A percentile compares a stretch with the other conserved stretches of the same genome.
Conservation (phyloP, 1,140 invertebrate species). For the Ceratosolen fusciceps region DNA sequence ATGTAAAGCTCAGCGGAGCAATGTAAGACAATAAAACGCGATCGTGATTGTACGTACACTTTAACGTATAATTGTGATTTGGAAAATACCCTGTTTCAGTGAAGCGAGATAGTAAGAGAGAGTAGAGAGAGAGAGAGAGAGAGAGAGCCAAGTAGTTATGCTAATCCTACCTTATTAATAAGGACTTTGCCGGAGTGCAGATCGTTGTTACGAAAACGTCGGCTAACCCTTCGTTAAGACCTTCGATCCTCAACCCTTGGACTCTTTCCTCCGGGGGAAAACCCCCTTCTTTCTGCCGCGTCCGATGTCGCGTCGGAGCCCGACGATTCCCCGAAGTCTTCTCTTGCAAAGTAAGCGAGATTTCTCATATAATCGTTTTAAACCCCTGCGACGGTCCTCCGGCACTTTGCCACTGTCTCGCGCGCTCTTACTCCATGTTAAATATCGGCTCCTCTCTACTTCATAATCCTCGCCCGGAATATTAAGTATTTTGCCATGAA, state of each 20-base stretch:
- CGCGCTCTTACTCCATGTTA: constrained; percentile 10
- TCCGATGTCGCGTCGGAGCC: constrained; percentile 37
- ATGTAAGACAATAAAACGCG: constrained; percentile 29
- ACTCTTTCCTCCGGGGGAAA: constrained; percentile 3
- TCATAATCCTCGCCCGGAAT: constrained; percentile 27
- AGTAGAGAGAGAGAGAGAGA: constrained; percentile 28
- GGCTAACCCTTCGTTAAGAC: constrained; percentile 61
- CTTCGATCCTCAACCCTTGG: constrained; percentile 52
- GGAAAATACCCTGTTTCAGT: neutral
- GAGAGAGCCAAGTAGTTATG: constrained; percentile 58
- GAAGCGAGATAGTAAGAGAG: neutral
- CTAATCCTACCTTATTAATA: constrained; percentile 66
- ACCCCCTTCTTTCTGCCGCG: constrained; percentile 13
- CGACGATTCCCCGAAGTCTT: constrained; percentile 46
- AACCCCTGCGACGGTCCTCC: constrained; percentile 45
- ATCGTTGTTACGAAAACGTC: constrained; percentile 58
- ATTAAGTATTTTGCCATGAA: constrained; percentile 27
- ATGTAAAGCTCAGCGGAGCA: constrained; percentile 30
- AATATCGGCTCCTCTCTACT: constrained; percentile 29
- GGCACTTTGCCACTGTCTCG: constrained; percentile 44
- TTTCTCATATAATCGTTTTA: constrained; percentile 65
- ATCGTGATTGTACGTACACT: neutral
- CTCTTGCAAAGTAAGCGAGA: constrained; percentile 56
- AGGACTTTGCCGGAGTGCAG: constrained; percentile 60
- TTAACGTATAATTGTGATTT: neutral